Percentiles rank a stretch among this genome's conserved stretches.
phyloP scores from a whole-genome alignment of 2,888 invertebrate genomes.

The Limnephilus marmoratus region DNA sequence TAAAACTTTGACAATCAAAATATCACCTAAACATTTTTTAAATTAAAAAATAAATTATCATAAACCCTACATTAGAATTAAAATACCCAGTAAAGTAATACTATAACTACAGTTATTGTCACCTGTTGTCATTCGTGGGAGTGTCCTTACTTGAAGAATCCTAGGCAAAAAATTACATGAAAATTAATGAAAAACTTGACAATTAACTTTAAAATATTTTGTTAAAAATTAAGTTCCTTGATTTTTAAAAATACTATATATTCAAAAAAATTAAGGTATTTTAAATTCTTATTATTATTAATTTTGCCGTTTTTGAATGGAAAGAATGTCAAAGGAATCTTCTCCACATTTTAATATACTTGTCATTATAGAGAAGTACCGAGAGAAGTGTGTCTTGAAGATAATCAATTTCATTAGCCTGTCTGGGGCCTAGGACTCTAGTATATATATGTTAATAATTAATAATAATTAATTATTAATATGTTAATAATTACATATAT shows the following conservation, averaged over 20 bases:
- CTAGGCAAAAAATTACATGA: neutral
- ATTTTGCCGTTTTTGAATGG: neutral
- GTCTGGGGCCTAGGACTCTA: too few relatives aligned
- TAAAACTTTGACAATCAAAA: neutral
- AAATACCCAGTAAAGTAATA: neutral
- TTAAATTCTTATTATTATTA: neutral
- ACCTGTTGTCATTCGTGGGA: slow-evolving; percentile 24
- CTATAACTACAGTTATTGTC: neutral
- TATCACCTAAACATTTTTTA: slow-evolving; percentile 3
- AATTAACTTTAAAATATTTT: neutral
- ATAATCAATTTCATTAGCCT: too few relatives aligned
- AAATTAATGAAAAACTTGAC: neutral
- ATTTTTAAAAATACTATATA: neutral
- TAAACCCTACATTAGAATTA: neutral
- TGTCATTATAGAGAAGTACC: neutral
- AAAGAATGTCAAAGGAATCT: neutral
- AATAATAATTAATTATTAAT: too few relatives aligned
- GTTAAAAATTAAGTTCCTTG: neutral
- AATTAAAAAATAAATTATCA: neutral
- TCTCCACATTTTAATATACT: neutral
- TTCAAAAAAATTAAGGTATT: neutral
- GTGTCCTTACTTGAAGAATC: slow-evolving; percentile 3
- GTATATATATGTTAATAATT: too few relatives aligned
- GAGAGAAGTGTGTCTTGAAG: too few relatives aligned
- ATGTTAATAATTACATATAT: too few relatives aligned